Base-by-base conservation (phyloP, 2,797 vertebrate species). In the Amblyraja radiata region DNA sequence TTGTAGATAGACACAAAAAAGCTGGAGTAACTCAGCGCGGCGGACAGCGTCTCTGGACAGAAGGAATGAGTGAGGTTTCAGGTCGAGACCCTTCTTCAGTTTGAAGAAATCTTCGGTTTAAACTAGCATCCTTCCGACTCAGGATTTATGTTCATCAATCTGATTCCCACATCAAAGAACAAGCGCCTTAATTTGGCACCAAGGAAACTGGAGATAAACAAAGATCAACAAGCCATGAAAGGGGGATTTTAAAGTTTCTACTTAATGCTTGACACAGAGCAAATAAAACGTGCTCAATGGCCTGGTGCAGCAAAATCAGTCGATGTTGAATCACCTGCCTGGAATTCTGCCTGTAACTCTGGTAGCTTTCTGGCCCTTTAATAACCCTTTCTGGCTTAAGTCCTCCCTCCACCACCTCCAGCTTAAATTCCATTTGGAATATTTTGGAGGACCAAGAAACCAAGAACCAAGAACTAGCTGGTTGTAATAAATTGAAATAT, bases 271-370 rank as follows among this genome's bases (percentile, higher is more conserved):
- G 61, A n/a, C 25, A 84, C 58, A 7, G 18, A 32, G n/a, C 71
- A 46, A 91, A 73, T 73, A 91, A 91, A 91, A 73, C 9, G 39
- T 9, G 10, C 23, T 91, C 88, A 91, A 39, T 74, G 36, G 11
- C 68, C 73, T 91, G 65, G 39, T 73, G 65, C 68, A 73, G 39
- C 36, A 91, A 90, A 90, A 73, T 91, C 18, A 91, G 46, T 46
- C 32, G 74, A 28, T 91, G 73, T 6, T 91, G 68, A 73, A 36
- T 36, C 25, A 21, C 39, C 73, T 25, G 32, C 0, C 74, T 46
- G 74, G n/a, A 46, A 13, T 10, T 39, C 68, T 73, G 32, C 32
- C 88, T 46, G 36, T 18, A 71, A 39, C 71, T 9, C 65, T 25
- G 2, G 32, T 86, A 14, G 58, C n/a, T n/a, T n/a, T n/a, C n/a